Conservation (phyloP, 2,797 vertebrate species). For the Lycodopsis pacificus region DNA sequence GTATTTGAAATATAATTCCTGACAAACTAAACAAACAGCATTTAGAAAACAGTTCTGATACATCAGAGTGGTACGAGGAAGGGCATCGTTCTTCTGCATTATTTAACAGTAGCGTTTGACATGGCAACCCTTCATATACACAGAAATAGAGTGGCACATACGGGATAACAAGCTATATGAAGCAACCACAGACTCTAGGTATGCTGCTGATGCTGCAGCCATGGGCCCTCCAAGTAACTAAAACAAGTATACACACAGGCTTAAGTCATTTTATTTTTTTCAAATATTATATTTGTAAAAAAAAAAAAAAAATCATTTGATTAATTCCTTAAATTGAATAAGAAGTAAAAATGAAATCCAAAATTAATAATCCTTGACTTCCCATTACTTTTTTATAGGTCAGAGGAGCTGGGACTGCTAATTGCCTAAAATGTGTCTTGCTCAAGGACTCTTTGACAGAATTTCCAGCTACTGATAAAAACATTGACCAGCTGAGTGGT, state of each 20-base stretch:
- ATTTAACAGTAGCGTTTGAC: constrained; percentile 16
- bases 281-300: background rate
- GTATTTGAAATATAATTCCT: background rate
- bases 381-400: constrained; percentile 20
- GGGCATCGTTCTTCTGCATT: background rate
- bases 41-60: background rate
- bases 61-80: background rate
- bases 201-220: background rate
- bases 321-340: background rate
- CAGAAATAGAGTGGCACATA: background rate
- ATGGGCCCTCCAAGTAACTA: background rate
- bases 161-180: background rate
- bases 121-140: background rate
- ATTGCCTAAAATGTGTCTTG: constrained; percentile 38
- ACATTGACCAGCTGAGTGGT: constrained; percentile 23
- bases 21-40: background rate
- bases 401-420: constrained; percentile 25
- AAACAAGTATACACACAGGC: background rate
- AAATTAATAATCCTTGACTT: background rate
- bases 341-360: background rate
- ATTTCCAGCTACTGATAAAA: constrained; percentile 20
- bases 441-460: constrained; percentile 36
- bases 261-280: background rate
- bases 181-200: background rate
- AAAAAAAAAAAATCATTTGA: background rate